Base-by-base conservation (phyloP, 2,888 invertebrate genomes). In the Ashinkailepas kermadecensis region DNA sequence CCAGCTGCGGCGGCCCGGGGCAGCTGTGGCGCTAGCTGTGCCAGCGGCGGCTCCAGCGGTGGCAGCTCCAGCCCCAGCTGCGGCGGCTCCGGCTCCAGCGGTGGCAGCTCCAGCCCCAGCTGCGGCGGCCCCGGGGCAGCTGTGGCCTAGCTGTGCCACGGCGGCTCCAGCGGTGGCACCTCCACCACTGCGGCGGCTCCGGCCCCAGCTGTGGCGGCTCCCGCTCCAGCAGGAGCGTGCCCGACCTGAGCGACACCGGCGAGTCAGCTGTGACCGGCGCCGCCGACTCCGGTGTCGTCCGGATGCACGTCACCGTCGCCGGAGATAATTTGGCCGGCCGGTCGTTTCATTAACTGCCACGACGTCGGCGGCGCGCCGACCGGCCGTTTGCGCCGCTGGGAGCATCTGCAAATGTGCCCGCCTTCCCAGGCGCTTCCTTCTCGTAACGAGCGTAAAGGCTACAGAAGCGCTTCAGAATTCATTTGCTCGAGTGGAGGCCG, bases 381-480 rank as follows among this genome's bases (percentile, higher is more conserved):
- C 12, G 70, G 70, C 39, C 39, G 23, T 39, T 70, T 39, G 70
- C 15, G 21, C 70, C 12, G 39, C 39, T 39, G 70, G 25, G 10
- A 70, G 70, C 70, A 70, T 70, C 70, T 70, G 70, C 70, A 70
- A 70, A 70, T 39, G 67, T 21, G 67, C 23, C 70, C 23, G 70
- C 39, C 70, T 70, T 70, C 70, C 70, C 15, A 39, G 23, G 70
- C 12, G 70, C 70, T 39, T 25, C 15, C 11, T 39, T 25, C 18
- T 15, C 25, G 70, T 70, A 70, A 70, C 70, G 70, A 70, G 70
- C 70, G 9, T 3, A 15, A 39, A 39, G 15, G 70, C 70, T 39
- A 39, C 70, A 25, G 70, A 1, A 15, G 39, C 70, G 70, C 39
- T 70, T 70, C 70, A 15, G 70, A 70, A 70, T 70, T 70, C 70